These are phyloP conservation scores for Dasypogon diadema DNA, from an alignment of 2,888 invertebrate species.

Conservation along the genomic window DNA sequence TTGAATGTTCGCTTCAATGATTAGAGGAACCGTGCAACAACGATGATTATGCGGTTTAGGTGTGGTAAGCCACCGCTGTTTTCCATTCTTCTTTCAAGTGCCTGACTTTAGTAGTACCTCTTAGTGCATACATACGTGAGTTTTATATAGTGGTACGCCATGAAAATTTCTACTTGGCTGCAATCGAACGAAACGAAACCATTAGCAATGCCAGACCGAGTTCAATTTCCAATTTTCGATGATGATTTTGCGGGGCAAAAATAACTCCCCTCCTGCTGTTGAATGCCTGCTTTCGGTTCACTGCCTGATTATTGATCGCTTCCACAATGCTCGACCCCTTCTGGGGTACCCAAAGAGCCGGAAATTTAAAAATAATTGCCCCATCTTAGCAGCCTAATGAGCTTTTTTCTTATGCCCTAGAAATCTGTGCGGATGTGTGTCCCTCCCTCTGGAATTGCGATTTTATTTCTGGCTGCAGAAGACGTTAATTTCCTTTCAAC, in stretches of 20 bases:
- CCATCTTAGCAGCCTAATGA: conserved; percentile 47
- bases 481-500: conserved; percentile 46
- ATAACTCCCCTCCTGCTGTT: conserved; percentile 28
- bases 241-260: conserved; percentile 42
- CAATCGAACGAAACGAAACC: conserved; percentile 44
- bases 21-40: conserved; percentile 40
- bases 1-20: conserved; percentile 31
- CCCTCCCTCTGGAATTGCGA: neutral
- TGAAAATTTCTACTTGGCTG: conserved; percentile 30
- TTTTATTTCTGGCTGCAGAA: conserved; percentile 7
- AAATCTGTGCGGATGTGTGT: neutral
- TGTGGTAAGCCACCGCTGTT: conserved; percentile 37
- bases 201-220: conserved; percentile 50
- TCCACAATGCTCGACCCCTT: conserved; percentile 14
- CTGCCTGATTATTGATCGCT: conserved; percentile 47
- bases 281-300: conserved; percentile 12
- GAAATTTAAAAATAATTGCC: conserved; percentile 50
- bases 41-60: conserved; percentile 49
- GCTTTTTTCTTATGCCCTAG: conserved; percentile 3
- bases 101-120: neutral
- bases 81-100: conserved; percentile 33
- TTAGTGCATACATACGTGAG: neutral
- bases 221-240: conserved; percentile 50
- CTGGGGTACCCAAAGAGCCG: conserved; percentile 35
- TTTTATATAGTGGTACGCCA: neutral